Conservation (phyloP, 2,888 invertebrate genomes). For the Melieria omissa region DNA sequence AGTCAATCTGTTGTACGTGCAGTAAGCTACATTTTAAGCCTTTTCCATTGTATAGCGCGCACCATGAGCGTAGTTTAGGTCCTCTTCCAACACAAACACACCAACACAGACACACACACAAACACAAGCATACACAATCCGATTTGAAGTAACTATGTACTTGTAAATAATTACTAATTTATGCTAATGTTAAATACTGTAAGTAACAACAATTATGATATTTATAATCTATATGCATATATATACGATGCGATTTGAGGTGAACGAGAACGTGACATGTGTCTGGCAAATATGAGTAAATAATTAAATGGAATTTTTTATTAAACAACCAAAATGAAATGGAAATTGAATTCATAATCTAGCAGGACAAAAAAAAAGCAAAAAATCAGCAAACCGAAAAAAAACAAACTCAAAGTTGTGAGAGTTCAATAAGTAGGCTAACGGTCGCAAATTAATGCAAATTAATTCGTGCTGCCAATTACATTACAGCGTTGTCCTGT, state of each 20-base stretch:
- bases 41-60: neutral
- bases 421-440: slow-evolving; percentile 61
- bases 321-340: neutral
- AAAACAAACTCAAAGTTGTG: slow-evolving; percentile 56
- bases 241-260: no score
- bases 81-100: no score
- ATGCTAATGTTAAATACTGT: slow-evolving; percentile 6
- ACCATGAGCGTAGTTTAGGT: neutral
- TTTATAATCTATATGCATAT: neutral
- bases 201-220: neutral
- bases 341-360: no score
- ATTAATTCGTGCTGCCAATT: slow-evolving; percentile 8
- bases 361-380: neutral
- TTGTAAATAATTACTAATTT: slow-evolving; percentile 16
- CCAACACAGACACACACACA: no score
- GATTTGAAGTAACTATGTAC: neutral
- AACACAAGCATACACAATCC: neutral
- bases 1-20: neutral
- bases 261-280: no score
- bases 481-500: slow-evolving; percentile 38
- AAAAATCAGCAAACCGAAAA: slow-evolving; percentile 29
- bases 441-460: slow-evolving; percentile 37
- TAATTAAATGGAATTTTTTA: neutral
- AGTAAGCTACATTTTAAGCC: neutral
- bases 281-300: no score